A percentile compares a stretch with the other conserved stretches of the same genome.
Conservation (phyloP, 2,797 vertebrate species). For the Antennarius maculatus region DNA sequence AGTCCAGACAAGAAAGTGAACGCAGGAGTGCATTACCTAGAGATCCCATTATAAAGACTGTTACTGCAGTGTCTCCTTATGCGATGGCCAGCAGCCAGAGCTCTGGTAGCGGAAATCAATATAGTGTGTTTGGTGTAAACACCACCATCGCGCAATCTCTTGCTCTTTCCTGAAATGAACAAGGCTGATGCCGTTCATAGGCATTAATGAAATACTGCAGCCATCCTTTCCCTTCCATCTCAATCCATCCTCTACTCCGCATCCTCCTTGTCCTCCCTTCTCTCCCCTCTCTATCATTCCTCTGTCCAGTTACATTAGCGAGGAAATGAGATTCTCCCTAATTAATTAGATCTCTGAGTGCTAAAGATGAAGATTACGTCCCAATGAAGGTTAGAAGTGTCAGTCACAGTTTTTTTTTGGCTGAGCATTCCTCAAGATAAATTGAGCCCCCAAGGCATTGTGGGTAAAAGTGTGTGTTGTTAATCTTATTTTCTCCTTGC, state of each 20-base stretch:
- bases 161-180: conserved; percentile 64
- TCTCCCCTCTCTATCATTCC: conserved; percentile 71
- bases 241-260: conserved; percentile 27
- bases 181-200: conserved; percentile 57
- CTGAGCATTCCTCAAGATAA: conserved; percentile 75
- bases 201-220: conserved; percentile 58
- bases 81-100: conserved; percentile 51
- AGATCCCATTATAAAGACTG: conserved; percentile 54
- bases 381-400: conserved; percentile 81
- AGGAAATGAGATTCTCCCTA: conserved; percentile 86
- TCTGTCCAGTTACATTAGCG: conserved; percentile 84
- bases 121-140: conserved; percentile 59
- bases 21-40: conserved; percentile 50
- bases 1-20: conserved; percentile 39
- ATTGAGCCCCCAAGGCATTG: conserved; percentile 74
- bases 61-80: conserved; percentile 46
- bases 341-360: conserved; percentile 85
- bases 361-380: conserved; percentile 86
- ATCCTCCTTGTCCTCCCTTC: conserved; percentile 29
- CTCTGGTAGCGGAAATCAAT: conserved; percentile 65
- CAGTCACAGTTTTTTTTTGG: conserved; percentile 73
- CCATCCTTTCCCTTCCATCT: conserved; percentile 26
- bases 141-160: conserved; percentile 49
- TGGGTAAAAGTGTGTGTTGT: conserved; percentile 70
- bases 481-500: conserved; percentile 61